These are phyloP conservation scores for Venustaconcha ellipsiformis DNA, from an alignment of 1,140 invertebrate genomes.

Conservation along the genomic window DNA sequence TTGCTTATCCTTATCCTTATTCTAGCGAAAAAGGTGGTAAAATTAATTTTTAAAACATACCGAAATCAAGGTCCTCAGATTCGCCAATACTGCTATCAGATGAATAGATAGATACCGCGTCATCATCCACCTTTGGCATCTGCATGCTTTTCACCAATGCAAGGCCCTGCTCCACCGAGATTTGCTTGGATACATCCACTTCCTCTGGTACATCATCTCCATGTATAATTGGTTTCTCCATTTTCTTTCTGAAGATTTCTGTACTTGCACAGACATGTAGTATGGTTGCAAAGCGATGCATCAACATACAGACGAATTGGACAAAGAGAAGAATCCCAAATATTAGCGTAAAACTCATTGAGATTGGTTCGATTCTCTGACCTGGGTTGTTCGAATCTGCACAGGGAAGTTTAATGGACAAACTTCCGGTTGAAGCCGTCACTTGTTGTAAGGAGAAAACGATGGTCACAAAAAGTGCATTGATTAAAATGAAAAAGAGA, in stretches of 20 bases:
- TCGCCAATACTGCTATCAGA: too few relatives aligned
- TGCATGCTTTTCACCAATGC: too few relatives aligned
- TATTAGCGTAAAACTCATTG: conserved; percentile 69
- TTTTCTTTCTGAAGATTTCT: conserved; percentile 38
- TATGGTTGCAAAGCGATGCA: conserved; percentile 68
- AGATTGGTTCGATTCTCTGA: conserved; percentile 67
- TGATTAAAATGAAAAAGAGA: conserved; percentile 62
- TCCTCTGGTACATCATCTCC: too few relatives aligned
- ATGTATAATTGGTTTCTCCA: too few relatives aligned
- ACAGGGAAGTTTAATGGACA: conserved; percentile 43
- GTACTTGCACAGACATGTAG: conserved; percentile 62
- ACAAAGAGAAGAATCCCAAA: conserved; percentile 70
- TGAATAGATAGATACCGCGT: too few relatives aligned
- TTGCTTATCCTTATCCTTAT: too few relatives aligned
- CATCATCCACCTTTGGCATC: too few relatives aligned
- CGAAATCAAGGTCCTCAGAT: too few relatives aligned
- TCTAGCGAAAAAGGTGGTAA: too few relatives aligned
- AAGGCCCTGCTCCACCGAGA: too few relatives aligned
- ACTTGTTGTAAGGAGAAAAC: conserved; percentile 51
- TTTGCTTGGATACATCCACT: too few relatives aligned
- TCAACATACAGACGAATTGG: conserved; percentile 71
- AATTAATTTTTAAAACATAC: too few relatives aligned
- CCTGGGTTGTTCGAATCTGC: conserved; percentile 10
- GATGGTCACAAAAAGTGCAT: conserved; percentile 62
- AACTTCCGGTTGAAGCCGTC: conserved; percentile 33